Conservation (phyloP, 2,888 invertebrate genomes). For the Drosophila stalkeri region DNA sequence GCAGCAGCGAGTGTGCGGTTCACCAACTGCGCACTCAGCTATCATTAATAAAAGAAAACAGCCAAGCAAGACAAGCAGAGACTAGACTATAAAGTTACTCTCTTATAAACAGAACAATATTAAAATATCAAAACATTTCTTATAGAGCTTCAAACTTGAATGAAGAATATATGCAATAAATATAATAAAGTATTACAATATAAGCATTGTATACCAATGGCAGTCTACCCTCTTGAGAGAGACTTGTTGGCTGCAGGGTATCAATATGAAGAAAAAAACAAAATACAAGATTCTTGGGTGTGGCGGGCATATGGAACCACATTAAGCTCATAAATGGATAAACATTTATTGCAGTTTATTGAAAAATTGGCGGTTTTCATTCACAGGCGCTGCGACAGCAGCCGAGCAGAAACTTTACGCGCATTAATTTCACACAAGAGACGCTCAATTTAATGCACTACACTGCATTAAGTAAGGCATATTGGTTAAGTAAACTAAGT, state of each 20-base stretch:
- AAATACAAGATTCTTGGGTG: slow-evolving; percentile 5
- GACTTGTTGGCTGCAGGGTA: background rate
- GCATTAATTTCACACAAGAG: slow-evolving; percentile 69
- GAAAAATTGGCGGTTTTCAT: slow-evolving; percentile 79
- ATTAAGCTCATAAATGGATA: slow-evolving; percentile 77
- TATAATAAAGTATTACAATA: background rate
- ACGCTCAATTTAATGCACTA: slow-evolving; percentile 53
- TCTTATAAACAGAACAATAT: background rate
- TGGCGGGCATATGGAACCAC: slow-evolving; percentile 42
- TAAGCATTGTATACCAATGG: too few species aligned
- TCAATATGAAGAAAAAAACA: slow-evolving; percentile 4
- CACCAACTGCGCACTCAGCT: slow-evolving; percentile 32
- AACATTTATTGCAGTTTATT: slow-evolving; percentile 81
- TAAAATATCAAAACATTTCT: background rate
- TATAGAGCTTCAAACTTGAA: rapidly evolving
- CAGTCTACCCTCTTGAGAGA: background rate
- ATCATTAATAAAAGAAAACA: slow-evolving; percentile 49
- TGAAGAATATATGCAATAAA: too few species aligned
- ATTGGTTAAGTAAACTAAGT: background rate
- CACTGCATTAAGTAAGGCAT: slow-evolving; percentile 17
- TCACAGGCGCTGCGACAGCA: slow-evolving; percentile 25
- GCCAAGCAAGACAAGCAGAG: background rate
- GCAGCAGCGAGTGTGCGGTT: slow-evolving; percentile 44
- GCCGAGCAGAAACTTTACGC: slow-evolving; percentile 19
- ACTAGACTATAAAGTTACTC: slow-evolving; percentile 31